A percentile compares a stretch with the other conserved stretches of the same genome.
phyloP scores from a whole-genome alignment of 2,797 vertebrate species.

The Acipenser ruthenus region DNA sequence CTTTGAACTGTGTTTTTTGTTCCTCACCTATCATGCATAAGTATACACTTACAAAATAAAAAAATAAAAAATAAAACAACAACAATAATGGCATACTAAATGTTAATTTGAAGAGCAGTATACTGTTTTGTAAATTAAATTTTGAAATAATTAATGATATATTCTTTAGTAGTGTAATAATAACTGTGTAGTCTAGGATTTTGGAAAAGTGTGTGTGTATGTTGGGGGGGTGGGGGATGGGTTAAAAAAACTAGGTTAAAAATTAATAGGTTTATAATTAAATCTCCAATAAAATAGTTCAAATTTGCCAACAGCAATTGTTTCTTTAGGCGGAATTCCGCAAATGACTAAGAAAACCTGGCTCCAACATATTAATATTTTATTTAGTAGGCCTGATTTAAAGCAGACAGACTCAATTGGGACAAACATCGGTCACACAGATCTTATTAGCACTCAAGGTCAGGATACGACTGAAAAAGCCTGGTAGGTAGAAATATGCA shows the following conservation, averaged over 20 bases:
- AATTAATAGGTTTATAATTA: slow-evolving; percentile 27
- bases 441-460: slow-evolving; percentile 60
- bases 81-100: no score
- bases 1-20: no score
- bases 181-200: no score
- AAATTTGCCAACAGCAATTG: slow-evolving; percentile 17
- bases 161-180: no score
- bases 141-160: no score
- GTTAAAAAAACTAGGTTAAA: slow-evolving; percentile 16
- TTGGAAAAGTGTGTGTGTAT: slow-evolving; percentile 7
- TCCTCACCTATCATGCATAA: no score
- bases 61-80: no score
- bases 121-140: no score
- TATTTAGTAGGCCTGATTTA: slow-evolving; percentile 28
- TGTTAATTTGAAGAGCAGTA: no score
- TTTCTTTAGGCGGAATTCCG: slow-evolving; percentile 9
- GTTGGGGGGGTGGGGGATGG: neutral
- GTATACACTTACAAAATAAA: no score
- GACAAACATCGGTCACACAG: slow-evolving; percentile 32
- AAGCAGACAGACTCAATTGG: slow-evolving; percentile 19
- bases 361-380: slow-evolving; percentile 26
- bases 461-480: slow-evolving; percentile 49
- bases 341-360: slow-evolving; percentile 13
- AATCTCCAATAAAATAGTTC: slow-evolving; percentile 26
- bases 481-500: slow-evolving; percentile 53